phyloP scores from a whole-genome alignment of 2,888 invertebrate genomes.

The Mamestra brassicae region DNA sequence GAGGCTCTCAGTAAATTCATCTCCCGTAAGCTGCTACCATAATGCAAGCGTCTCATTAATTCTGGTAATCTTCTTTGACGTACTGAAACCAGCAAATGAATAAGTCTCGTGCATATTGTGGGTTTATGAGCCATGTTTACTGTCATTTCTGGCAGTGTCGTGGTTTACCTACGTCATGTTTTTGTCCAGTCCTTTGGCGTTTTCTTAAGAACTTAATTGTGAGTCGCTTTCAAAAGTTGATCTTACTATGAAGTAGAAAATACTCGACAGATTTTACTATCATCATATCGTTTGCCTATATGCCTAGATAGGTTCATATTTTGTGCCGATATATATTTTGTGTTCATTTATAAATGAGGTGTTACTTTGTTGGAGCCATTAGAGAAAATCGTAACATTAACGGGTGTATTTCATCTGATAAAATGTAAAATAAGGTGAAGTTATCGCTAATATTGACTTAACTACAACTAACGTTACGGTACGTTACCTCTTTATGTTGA shows the following conservation, averaged over 20 bases:
- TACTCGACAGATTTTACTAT: too few relatives aligned
- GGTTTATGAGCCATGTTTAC: slow-evolving; percentile 24
- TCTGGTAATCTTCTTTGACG: slow-evolving; percentile 59
- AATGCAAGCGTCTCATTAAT: slow-evolving; percentile 57
- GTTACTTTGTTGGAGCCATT: background rate
- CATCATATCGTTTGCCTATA: background rate
- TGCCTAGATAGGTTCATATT: too few relatives aligned
- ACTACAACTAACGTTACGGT: background rate
- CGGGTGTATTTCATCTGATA: background rate
- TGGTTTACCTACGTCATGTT: background rate
- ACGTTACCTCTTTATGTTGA: background rate
- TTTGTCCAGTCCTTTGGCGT: background rate
- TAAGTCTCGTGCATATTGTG: slow-evolving; percentile 45
- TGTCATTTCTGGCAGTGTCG: background rate
- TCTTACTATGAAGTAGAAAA: background rate
- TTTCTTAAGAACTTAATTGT: background rate
- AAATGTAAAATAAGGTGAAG: background rate
- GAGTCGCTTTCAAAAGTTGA: background rate
- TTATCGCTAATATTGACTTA: background rate
- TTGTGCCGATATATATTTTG: too few relatives aligned
- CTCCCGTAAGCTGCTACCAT: slow-evolving; percentile 32
- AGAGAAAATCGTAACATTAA: too few relatives aligned
- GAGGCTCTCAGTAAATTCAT: slow-evolving; percentile 43
- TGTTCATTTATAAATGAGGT: background rate
- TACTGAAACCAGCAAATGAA: slow-evolving; percentile 53